Evolutionary conservation across 2,888 invertebrate species (phyloP).

Genomic region (Sphaerophoria taeniata): DNA sequence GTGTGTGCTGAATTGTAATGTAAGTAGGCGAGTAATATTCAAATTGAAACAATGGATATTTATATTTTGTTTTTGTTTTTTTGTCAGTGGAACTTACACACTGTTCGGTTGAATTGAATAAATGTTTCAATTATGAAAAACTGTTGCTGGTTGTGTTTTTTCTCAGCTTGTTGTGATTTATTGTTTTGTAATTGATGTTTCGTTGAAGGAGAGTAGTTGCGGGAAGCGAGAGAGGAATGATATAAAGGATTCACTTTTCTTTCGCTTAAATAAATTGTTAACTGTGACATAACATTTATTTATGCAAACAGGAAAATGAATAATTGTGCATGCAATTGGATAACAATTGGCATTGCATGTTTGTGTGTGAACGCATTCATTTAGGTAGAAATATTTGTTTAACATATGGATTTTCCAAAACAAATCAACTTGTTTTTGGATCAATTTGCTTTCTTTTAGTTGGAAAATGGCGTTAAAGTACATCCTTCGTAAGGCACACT

Average conservation of each 20-base stretch:
- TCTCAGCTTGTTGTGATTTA: constrained; percentile 36
- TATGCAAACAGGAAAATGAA: no score
- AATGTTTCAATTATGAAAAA: constrained; percentile 70
- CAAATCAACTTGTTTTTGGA: no score
- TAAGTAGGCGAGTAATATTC: constrained; percentile 12
- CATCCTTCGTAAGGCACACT: no score
- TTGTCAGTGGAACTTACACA: background rate
- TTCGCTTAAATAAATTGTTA: constrained; percentile 13
- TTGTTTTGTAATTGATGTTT: constrained; percentile 38
- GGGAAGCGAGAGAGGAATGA: background rate
- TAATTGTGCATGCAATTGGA: no score
- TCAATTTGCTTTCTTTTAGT: no score
- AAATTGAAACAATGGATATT: constrained; percentile 24
- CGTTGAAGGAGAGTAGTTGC: background rate
- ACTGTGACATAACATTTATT: background rate
- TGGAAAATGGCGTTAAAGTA: no score
- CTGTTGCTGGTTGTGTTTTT: constrained; percentile 26
- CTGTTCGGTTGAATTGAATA: constrained; percentile 38
- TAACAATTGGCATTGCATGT: no score
- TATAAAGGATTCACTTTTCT: constrained; percentile 6
- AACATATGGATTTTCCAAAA: no score
- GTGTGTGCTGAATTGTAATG: background rate
- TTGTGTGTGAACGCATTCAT: no score
- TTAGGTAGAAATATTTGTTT: no score
- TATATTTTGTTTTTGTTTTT: background rate